Evolutionary conservation across 1,140 invertebrate species (phyloP).

Genomic region (Gonioctena quinquepunctata): DNA sequence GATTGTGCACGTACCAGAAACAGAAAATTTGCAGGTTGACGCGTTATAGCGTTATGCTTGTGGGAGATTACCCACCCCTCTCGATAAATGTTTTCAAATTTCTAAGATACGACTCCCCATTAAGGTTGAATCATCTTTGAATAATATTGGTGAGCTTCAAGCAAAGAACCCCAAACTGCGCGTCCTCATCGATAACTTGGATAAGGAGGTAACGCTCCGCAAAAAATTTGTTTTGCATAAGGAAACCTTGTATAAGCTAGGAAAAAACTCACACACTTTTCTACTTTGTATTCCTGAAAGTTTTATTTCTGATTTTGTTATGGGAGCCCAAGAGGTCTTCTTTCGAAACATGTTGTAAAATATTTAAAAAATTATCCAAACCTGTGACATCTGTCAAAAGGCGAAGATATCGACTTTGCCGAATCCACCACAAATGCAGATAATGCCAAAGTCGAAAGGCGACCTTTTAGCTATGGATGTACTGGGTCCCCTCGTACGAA

Average conservation of each 20-base stretch:
- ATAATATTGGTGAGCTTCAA: not conserved
- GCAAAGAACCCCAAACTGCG: not conserved
- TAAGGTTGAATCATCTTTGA: not conserved
- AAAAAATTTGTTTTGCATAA: not conserved
- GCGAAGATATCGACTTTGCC: not conserved
- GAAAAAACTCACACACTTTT: no score
- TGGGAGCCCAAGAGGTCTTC: not conserved
- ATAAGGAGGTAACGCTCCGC: not conserved
- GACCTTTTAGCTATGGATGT: constrained; percentile 45
- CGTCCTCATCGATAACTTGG: not conserved
- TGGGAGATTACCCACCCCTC: not conserved
- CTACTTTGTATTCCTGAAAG: not conserved
- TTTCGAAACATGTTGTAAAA: constrained; percentile 22
- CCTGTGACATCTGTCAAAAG: constrained; percentile 34
- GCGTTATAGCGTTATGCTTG: not conserved
- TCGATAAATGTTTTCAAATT: not conserved
- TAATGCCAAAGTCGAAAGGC: constrained; percentile 24
- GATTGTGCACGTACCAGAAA: not conserved
- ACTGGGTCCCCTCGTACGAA: constrained; percentile 39
- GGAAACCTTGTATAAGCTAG: not conserved
- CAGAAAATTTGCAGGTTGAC: not conserved
- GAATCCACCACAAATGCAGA: not conserved
- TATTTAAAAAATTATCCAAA: constrained; percentile 29
- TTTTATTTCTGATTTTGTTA: not conserved
- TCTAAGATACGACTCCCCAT: not conserved